These are phyloP conservation scores for Acropternis orthonyx DNA, from an alignment of 2,797 vertebrate genomes.

Conservation along the genomic window DNA sequence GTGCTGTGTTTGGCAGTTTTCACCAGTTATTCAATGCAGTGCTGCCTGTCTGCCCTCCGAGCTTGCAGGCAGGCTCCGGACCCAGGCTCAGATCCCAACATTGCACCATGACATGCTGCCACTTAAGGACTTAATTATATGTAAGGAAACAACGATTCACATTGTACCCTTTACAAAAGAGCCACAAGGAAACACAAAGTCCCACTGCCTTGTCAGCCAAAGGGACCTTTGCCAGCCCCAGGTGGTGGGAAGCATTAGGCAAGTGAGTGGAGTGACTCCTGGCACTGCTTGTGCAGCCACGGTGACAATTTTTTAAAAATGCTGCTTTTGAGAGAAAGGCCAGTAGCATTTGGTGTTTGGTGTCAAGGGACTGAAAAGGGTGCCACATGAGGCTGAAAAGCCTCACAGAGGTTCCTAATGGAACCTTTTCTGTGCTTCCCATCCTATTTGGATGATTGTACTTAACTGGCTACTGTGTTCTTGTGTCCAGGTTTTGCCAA, in stretches of 20 bases:
- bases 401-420: conserved; percentile 14
- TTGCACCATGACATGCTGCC: neutral
- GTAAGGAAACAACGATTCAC: neutral
- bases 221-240: conserved; percentile 41
- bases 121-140: conserved; percentile 44
- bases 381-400: conserved; percentile 33
- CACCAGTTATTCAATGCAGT: neutral
- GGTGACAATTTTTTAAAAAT: neutral
- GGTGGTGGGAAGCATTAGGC: conserved; percentile 47
- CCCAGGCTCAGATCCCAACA: neutral
- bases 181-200: conserved; percentile 49
- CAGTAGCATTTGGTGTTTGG: neutral
- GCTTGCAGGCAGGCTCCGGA: neutral
- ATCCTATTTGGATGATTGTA: neutral
- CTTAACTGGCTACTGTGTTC: conserved; percentile 21
- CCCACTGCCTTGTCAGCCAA: conserved; percentile 20
- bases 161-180: conserved; percentile 51
- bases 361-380: conserved; percentile 51
- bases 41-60: neutral
- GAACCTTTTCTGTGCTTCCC: conserved; percentile 19
- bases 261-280: neutral
- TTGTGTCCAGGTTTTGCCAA: conserved; percentile 19
- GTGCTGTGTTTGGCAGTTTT: neutral
- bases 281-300: neutral
- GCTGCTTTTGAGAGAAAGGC: conserved; percentile 28